These are phyloP conservation scores for Chamaedrilus cognettii DNA, from an alignment of 2,888 invertebrate genomes.

Conservation along the genomic window DNA sequence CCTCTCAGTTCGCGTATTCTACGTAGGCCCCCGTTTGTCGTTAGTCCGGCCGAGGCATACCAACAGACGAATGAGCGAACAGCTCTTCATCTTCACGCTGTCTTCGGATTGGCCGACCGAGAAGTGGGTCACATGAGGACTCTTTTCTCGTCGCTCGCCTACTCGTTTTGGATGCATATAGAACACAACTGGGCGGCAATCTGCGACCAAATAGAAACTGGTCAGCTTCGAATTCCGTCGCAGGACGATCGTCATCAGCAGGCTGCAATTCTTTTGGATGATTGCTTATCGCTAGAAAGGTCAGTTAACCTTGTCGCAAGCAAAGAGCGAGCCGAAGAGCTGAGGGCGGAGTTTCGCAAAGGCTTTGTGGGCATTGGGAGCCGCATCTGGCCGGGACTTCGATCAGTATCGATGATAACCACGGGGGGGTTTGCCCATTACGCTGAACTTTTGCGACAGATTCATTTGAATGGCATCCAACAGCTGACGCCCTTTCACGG, in stretches of 20 bases:
- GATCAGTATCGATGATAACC: slow-evolving; percentile 32
- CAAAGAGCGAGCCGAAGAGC: slow-evolving; percentile 18
- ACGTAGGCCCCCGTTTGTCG: slow-evolving; percentile 22
- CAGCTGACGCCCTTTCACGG: slow-evolving; percentile 37
- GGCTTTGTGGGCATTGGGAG: slow-evolving; percentile 41
- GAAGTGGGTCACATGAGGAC: slow-evolving; percentile 35
- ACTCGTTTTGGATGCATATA: slow-evolving; percentile 36
- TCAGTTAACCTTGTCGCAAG: slow-evolving; percentile 38
- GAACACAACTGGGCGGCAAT: slow-evolving; percentile 34
- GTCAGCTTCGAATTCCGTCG: slow-evolving; percentile 12
- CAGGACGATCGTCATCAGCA: too few relatives aligned
- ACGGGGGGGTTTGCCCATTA: slow-evolving; percentile 36
- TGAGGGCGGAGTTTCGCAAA: slow-evolving; percentile 20
- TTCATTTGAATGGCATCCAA: slow-evolving; percentile 30
- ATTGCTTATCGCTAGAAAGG: neutral
- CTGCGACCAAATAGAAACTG: slow-evolving; percentile 37
- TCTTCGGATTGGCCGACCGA: slow-evolving; percentile 34
- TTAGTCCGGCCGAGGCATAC: slow-evolving; percentile 28
- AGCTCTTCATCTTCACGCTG: slow-evolving; percentile 38
- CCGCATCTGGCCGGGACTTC: slow-evolving; percentile 38
- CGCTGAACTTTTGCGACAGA: slow-evolving; percentile 22
- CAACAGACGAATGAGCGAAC: slow-evolving; percentile 31
- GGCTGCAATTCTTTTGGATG: neutral
- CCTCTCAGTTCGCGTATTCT: slow-evolving; percentile 30
- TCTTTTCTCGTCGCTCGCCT: slow-evolving; percentile 38